Percentiles rank a stretch among this genome's conserved stretches.
Conservation (phyloP, 2,113 vertebrate species). For the Cochlearius cochlearius region DNA sequence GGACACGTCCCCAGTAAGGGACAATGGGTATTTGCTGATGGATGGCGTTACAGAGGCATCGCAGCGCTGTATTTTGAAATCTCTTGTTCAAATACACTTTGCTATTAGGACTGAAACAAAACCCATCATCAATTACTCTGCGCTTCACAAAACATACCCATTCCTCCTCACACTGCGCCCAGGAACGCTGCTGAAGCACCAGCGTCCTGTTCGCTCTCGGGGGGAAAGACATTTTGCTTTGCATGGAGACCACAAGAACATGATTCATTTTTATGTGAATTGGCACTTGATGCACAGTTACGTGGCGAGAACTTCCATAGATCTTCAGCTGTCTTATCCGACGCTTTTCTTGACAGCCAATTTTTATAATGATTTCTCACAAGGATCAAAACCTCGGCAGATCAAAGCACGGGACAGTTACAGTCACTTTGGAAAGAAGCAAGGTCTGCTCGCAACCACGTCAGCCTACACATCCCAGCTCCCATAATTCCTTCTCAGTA, state of each 20-base stretch:
- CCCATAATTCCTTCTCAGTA: background rate
- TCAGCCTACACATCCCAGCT: background rate
- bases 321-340: rapidly evolving
- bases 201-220: rapidly evolving
- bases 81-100: background rate
- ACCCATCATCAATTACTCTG: background rate
- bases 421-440: background rate
- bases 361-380: background rate
- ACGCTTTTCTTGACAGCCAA: background rate
- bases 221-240: background rate
- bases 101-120: background rate
- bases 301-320: background rate
- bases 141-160: background rate
- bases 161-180: rapidly evolving
- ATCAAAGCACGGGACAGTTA: background rate
- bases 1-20: background rate
- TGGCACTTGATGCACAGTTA: background rate
- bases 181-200: background rate
- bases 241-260: background rate
- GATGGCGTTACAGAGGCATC: background rate
- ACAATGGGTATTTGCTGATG: background rate
- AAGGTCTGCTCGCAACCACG: background rate
- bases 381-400: background rate
- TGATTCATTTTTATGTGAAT: background rate
- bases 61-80: background rate